Evolutionary conservation across 2,113 vertebrate genomes (phyloP).

Genomic region (Nycticorax nycticorax): DNA sequence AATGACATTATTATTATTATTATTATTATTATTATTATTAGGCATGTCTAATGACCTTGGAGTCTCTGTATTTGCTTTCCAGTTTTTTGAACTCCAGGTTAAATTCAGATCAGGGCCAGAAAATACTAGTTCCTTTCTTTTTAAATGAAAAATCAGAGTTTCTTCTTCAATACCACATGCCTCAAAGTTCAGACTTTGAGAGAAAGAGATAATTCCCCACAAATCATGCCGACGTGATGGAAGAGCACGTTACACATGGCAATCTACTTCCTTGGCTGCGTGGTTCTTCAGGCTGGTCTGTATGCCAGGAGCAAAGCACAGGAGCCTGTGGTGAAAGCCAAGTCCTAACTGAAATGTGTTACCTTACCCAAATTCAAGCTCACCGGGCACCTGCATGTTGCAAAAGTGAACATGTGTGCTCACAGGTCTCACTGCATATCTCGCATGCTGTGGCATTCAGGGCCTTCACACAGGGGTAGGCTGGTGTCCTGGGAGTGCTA

Average conservation of each 20-base stretch:
- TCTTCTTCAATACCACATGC: background rate
- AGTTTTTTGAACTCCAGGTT: background rate
- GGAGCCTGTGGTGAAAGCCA: background rate
- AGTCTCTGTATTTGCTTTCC: background rate
- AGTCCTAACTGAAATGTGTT: background rate
- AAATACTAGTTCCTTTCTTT: background rate
- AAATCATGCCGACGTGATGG: background rate
- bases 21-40: background rate
- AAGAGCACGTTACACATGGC: background rate
- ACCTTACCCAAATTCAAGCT: background rate
- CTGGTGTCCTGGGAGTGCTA: background rate
- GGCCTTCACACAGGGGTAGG: background rate
- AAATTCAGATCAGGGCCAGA: background rate
- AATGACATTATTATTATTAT: background rate
- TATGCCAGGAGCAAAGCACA: background rate
- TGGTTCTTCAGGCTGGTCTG: background rate
- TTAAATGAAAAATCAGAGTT: background rate
- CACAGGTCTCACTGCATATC: background rate
- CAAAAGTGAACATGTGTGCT: accelerated
- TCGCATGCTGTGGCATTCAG: accelerated
- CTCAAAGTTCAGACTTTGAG: background rate
- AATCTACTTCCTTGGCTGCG: background rate
- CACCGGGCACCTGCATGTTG: background rate
- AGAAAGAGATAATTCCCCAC: background rate
- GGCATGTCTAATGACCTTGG: background rate